Percentiles rank a stretch among this genome's conserved stretches.
Evolutionary conservation across 2,113 vertebrate species (phyloP).

Genomic region (Ancistrus triradiatus): DNA sequence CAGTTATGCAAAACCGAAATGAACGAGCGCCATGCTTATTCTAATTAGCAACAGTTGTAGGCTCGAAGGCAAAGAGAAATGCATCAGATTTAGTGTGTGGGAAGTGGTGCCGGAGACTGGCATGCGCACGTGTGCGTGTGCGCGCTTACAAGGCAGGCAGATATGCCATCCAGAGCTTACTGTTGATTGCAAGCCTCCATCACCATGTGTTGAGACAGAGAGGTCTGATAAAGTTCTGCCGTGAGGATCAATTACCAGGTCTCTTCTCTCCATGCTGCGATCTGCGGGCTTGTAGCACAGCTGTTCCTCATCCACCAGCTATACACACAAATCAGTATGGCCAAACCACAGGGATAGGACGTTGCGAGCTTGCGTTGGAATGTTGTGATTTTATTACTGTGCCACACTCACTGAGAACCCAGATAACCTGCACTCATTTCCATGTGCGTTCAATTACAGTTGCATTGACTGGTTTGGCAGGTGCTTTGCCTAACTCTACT

Average conservation of each 20-base stretch:
- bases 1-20: too few relatives aligned
- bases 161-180: constrained; percentile 30
- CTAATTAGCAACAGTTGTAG: constrained; percentile 49
- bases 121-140: background rate
- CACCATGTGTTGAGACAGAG: constrained; percentile 64
- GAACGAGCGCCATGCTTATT: too few relatives aligned
- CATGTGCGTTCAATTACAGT: too few relatives aligned
- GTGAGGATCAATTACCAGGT: constrained; percentile 61
- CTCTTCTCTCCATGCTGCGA: constrained; percentile 14
- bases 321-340: constrained; percentile 44
- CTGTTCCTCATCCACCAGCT: constrained; percentile 30
- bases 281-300: constrained; percentile 24
- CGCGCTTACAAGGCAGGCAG: constrained; percentile 22
- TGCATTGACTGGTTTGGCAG: too few relatives aligned
- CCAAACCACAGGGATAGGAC: background rate
- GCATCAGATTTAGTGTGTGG: constrained; percentile 20
- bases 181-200: constrained; percentile 56
- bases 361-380: too few relatives aligned
- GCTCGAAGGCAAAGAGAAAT: constrained; percentile 4
- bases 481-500: too few relatives aligned
- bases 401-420: too few relatives aligned
- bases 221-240: constrained; percentile 68
- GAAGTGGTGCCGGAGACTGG: background rate
- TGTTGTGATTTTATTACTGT: too few relatives aligned
- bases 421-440: too few relatives aligned